Evolutionary conservation across 2,888 invertebrate species (phyloP), one percentile per base, ranked within the genome.

Genomic region (Nipponacmea schrenckii): DNA sequence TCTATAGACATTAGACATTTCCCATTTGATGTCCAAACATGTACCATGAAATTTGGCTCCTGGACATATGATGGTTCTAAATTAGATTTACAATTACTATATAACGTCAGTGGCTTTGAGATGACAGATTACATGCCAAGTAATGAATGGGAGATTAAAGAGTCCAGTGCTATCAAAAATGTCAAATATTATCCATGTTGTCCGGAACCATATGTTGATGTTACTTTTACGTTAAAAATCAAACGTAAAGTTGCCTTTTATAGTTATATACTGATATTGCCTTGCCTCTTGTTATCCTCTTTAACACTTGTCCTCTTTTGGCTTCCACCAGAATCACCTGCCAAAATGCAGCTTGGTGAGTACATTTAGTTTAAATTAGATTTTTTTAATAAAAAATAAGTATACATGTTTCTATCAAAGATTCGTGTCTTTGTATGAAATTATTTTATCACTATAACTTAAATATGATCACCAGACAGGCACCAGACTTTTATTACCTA

Each of bases 271-370:
- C 82, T 89, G 63, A 87, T 89, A 70, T 81, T 89, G 62, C 89
- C 89, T 5, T 89, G 89, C 74, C 86, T 89, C n/a, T 79, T 89
- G 20, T 82, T 89, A 64, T 89, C 89, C 14, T 84, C 87, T 1
- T 81, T 89, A 31, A 89, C 89, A 4, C 82, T 89, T 71, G 89
- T 89, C 5, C 80, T 89, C 5, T 89, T 89, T 79, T 89, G 89
- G 89, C 82, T 89, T 56, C 89, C 89, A 17, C 89, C 89, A n/a
- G 89, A 89, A 72, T 87, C 89, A 12, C 88, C 89, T 8, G 88
- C 89, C 50, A 89, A 89, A 81, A 89, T 89, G 86, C 85, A 89
- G 73, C 80, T 89, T 62, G 89, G 89, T 89, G 78, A 79, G 86
- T 77, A 17, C 7, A 17, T 24, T 17, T 31, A 15, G 1, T 24